A percentile compares a stretch with the other conserved stretches of the same genome.
Conservation (phyloP, 2,113 vertebrate species). For the Phylloscopus trochiloides region DNA sequence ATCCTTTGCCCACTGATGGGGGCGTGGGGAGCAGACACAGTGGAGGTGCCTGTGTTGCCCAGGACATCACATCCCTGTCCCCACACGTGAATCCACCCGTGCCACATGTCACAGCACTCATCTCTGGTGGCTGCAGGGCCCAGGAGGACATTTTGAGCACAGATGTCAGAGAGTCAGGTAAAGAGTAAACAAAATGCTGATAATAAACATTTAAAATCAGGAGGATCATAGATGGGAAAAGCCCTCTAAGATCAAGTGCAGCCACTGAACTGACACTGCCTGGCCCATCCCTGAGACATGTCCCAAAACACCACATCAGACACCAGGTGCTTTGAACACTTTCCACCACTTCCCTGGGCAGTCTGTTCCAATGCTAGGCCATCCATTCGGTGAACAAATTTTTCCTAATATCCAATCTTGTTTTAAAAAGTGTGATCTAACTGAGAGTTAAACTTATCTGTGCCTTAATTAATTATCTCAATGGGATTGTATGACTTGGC, state of each 20-base stretch:
- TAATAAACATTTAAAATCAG: background rate
- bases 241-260: background rate
- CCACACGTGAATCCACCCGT: fast-evolving
- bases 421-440: background rate
- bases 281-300: background rate
- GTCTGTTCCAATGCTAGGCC: background rate
- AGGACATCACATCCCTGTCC: background rate
- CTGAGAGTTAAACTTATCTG: background rate
- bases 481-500: background rate
- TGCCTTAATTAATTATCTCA: background rate
- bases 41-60: fast-evolving
- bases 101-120: fast-evolving
- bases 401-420: background rate
- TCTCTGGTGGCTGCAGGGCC: background rate
- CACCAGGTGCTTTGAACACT: too few relatives aligned
- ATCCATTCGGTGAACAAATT: background rate
- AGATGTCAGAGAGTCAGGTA: background rate
- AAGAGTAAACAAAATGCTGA: background rate
- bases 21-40: background rate
- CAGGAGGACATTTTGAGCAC: background rate
- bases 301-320: background rate
- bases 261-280: background rate
- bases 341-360: background rate
- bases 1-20: fast-evolving
- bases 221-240: background rate